Conservation (phyloP, 2,888 invertebrate species). For the Sesia apiformis region DNA sequence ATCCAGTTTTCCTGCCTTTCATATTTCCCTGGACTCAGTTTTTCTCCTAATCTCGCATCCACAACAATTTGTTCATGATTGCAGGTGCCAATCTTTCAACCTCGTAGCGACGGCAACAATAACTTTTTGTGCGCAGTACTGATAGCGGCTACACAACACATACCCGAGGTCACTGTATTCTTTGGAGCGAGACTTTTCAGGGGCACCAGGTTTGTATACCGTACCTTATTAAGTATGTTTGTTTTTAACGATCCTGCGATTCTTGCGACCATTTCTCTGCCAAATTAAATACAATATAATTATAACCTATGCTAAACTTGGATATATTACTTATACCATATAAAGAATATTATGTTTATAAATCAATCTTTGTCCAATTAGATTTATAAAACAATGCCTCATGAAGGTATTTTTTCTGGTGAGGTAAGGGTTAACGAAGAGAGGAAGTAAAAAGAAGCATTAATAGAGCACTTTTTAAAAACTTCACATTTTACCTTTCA, state of each 20-base stretch:
- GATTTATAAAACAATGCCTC: too few species aligned
- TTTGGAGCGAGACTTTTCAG: conserved; percentile 92
- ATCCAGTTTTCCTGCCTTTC: background rate
- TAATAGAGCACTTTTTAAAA: background rate
- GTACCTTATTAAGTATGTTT: too few species aligned
- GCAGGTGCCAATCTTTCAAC: conserved; percentile 94
- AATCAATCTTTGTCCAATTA: too few species aligned
- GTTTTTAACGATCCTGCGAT: too few species aligned
- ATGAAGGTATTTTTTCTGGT: too few species aligned
- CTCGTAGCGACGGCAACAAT: conserved; percentile 93
- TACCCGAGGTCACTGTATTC: conserved; percentile 95
- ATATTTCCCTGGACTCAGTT: background rate
- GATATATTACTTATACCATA: too few species aligned
- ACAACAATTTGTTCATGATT: conserved; percentile 2
- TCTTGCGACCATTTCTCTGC: too few species aligned
- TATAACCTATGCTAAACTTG: too few species aligned
- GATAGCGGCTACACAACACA: conserved; percentile 89
- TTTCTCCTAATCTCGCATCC: background rate
- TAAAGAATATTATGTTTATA: too few species aligned
- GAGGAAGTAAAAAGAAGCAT: background rate
- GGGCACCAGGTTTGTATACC: conserved; percentile 78
- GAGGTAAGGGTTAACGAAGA: too few species aligned
- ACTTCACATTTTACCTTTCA: conserved; percentile 16
- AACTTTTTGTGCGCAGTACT: conserved; percentile 93
- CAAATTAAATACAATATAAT: too few species aligned